phyloP scores from a whole-genome alignment of 2,113 vertebrate genomes.

The Pimephales promelas region DNA sequence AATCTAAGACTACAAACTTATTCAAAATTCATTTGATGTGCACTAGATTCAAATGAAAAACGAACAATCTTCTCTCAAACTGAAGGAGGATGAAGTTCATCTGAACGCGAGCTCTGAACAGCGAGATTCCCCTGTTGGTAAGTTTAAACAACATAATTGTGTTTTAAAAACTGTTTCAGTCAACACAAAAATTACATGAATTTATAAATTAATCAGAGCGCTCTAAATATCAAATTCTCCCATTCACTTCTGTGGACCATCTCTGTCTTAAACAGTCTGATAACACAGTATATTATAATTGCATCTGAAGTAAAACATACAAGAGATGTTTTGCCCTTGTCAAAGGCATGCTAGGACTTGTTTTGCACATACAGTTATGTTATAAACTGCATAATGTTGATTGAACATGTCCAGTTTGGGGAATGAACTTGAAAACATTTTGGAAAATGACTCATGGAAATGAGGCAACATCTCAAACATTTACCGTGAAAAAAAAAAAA shows the following conservation, averaged over 20 bases:
- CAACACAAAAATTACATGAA: background rate
- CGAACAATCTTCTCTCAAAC: slow-evolving; percentile 51
- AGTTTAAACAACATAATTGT: slow-evolving; percentile 43
- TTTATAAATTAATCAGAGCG: background rate
- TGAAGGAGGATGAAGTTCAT: slow-evolving; percentile 42
- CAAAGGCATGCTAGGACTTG: slow-evolving; percentile 18
- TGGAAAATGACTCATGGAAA: background rate
- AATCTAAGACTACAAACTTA: background rate
- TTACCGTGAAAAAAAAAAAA: too few relatives aligned
- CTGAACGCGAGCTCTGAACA: slow-evolving; percentile 63
- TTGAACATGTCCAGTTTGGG: slow-evolving; percentile 65
- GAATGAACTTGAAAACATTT: slow-evolving; percentile 59
- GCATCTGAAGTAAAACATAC: background rate
- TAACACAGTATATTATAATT: background rate
- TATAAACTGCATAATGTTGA: background rate
- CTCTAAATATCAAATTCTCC: background rate
- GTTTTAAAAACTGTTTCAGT: background rate
- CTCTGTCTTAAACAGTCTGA: background rate
- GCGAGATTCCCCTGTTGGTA: slow-evolving; percentile 70
- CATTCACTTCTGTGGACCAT: background rate
- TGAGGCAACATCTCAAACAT: background rate
- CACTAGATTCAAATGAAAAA: slow-evolving; percentile 67
- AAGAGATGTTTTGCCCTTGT: background rate
- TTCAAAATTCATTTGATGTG: background rate
- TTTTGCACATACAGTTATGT: background rate